Percentiles rank a stretch among this genome's conserved stretches.
These are phyloP conservation scores for Byasa hedistus DNA, from an alignment of 2,888 invertebrate genomes.

Conservation along the genomic window DNA sequence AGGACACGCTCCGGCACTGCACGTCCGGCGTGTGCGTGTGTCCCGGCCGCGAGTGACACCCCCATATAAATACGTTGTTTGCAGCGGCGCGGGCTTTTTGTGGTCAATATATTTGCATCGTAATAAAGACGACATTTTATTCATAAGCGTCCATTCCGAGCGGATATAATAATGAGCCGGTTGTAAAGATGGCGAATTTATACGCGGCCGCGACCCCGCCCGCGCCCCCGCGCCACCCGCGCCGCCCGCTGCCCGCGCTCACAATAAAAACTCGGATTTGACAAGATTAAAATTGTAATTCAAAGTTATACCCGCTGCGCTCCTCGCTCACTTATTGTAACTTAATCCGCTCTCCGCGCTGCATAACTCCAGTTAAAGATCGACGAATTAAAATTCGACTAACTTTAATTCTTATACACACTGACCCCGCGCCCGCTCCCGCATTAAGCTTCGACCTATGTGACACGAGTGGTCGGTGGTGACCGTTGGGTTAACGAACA, in stretches of 20 bases:
- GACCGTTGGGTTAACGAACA: slow-evolving; percentile 6
- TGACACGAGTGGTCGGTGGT: slow-evolving; percentile 13
- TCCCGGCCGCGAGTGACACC: too few relatives aligned
- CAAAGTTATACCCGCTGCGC: slow-evolving; percentile 64
- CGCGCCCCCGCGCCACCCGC: slow-evolving; percentile 48
- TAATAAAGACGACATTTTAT: slow-evolving; percentile 72
- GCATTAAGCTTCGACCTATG: slow-evolving; percentile 21
- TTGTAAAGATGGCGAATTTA: slow-evolving; percentile 77
- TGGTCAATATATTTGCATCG: slow-evolving; percentile 72
- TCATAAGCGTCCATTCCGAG: slow-evolving; percentile 65
- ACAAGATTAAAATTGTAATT: slow-evolving; percentile 79
- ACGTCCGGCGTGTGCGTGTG: too few relatives aligned
- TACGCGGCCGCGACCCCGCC: slow-evolving; percentile 48
- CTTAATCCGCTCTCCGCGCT: slow-evolving; percentile 14
- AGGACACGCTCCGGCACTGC: too few relatives aligned
- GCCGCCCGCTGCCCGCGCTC: slow-evolving; percentile 59
- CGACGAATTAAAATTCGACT: slow-evolving; percentile 27
- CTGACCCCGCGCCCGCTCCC: slow-evolving; percentile 16
- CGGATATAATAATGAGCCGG: slow-evolving; percentile 73
- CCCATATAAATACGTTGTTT: slow-evolving; percentile 17
- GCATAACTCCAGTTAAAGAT: slow-evolving; percentile 16
- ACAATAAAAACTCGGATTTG: slow-evolving; percentile 78
- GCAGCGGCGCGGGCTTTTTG: slow-evolving; percentile 52
- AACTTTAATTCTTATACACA: slow-evolving; percentile 20
- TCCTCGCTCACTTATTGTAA: slow-evolving; percentile 44